Conservation (phyloP, 2,797 vertebrate genomes). For the Pseudochirops corinnae region DNA sequence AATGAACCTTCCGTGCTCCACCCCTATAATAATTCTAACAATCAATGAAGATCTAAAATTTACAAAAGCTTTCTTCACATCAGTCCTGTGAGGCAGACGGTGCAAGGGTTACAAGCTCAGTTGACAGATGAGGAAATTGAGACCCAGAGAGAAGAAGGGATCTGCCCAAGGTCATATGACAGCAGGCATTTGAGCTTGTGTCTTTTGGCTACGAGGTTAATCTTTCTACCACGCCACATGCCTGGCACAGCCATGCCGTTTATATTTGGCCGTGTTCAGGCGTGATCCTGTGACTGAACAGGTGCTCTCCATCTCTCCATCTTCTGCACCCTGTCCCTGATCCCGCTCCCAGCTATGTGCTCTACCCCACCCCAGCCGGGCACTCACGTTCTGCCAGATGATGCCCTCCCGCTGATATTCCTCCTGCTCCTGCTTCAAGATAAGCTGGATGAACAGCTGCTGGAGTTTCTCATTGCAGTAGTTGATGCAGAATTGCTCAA, state of each 20-base stretch:
- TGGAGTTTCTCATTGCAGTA: conserved; percentile 93
- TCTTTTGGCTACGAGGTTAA: neutral
- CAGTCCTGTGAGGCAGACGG: neutral
- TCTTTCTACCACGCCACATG: neutral
- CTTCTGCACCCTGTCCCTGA: rapidly evolving
- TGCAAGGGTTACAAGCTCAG: neutral
- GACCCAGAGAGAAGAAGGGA: neutral
- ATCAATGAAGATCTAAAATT: neutral
- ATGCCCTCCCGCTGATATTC: conserved; percentile 94
- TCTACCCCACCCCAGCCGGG: too few relatives aligned
- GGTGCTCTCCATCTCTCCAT: neutral
- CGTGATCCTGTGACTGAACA: neutral
- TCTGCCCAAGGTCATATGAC: neutral
- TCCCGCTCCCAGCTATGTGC: rapidly evolving
- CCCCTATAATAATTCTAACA: neutral
- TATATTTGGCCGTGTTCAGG: neutral
- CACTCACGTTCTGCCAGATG: conserved; percentile 91
- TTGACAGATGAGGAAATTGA: neutral
- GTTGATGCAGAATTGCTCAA: conserved; percentile 94
- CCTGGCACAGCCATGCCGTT: neutral
- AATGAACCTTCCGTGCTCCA: neutral
- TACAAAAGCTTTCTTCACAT: neutral
- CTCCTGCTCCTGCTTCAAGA: conserved; percentile 93
- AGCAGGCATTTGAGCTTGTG: neutral
- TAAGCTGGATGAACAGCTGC: conserved; percentile 91